These are phyloP conservation scores for Ctenomys sociabilis DNA, from an alignment of 2,113 vertebrate species.

Conservation along the genomic window DNA sequence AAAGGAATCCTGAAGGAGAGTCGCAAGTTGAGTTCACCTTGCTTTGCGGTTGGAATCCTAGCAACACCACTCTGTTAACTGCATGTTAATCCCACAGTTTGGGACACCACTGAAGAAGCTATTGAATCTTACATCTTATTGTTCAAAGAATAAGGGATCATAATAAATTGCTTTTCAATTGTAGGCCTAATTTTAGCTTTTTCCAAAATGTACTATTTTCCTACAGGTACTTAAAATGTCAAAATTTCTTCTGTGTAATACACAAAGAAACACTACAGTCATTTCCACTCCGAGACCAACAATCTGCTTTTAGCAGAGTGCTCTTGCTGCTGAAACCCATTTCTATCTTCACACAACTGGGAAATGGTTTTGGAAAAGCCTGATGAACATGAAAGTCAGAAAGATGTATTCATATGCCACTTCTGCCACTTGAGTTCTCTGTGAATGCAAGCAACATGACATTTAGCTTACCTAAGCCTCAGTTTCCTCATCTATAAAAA, in stretches of 20 bases:
- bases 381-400: not conserved
- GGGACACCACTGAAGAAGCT: not conserved
- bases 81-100: slow-evolving; percentile 16
- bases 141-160: slow-evolving; percentile 9
- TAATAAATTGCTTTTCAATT: slow-evolving; percentile 38
- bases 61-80: slow-evolving; percentile 34
- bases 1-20: not conserved
- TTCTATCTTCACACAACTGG: not conserved
- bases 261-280: not conserved
- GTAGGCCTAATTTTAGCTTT: slow-evolving; percentile 52
- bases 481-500: not conserved
- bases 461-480: not conserved
- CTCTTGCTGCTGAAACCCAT: not conserved
- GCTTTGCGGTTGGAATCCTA: not conserved
- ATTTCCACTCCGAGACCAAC: not conserved
- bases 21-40: not conserved
- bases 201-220: not conserved
- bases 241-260: slow-evolving; percentile 17
- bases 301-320: not conserved
- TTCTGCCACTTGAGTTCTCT: too few species aligned
- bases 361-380: not conserved
- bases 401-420: accelerated
- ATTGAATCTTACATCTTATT: not conserved
- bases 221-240: slow-evolving; percentile 28
- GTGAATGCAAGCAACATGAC: not conserved